Evolutionary conservation across 2,113 vertebrate genomes (phyloP), one percentile per base, ranked within the genome.

Genomic region (Perca fluviatilis): DNA sequence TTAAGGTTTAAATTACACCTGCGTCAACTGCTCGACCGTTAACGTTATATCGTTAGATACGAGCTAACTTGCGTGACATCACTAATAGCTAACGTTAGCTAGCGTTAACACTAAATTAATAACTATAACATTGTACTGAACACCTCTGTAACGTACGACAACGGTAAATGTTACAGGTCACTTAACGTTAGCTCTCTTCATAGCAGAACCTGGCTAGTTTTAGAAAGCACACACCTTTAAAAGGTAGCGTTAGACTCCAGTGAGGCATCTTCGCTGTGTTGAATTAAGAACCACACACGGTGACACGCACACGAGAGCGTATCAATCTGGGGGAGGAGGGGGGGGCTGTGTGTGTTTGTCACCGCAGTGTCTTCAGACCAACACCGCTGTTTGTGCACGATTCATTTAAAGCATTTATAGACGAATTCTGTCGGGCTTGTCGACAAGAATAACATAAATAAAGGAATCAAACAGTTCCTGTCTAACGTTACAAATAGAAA

Each of bases 321-420:
- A 75, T 91, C 89, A 89, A 80, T 90, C 88, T 14, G 46, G 4
- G 46, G 33, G 21, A 23, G 69, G 63, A 11, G 75, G 46, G 4
- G 46, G 30, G 23, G n/a, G 69, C 68, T 18, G 75, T 3, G 86
- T 3, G 87, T 4, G 89, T 90, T 70, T 82, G 89, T 91, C 88
- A 82, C 86, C 82, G 86, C 87, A 30, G 85, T 6, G 78, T 80
- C 79, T 87, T 67, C 69, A 67, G 53, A n/a, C 47, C 65, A 8
- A 5, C 53, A 6, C 62, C 62, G 62, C 62, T 54, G 15, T 12
- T 9, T 11, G 33, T 33, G 67, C 56, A 4, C 77, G 15, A 33
- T 6, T 74, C 71, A 14, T 57, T 51, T 12, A 23, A 51, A 30
- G 62, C 70, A 27, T 70, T 43, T 16, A 15, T 3, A 23, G 53